Evolutionary conservation across 2,797 vertebrate genomes (phyloP).

Genomic region (Nyctibius grandis): DNA sequence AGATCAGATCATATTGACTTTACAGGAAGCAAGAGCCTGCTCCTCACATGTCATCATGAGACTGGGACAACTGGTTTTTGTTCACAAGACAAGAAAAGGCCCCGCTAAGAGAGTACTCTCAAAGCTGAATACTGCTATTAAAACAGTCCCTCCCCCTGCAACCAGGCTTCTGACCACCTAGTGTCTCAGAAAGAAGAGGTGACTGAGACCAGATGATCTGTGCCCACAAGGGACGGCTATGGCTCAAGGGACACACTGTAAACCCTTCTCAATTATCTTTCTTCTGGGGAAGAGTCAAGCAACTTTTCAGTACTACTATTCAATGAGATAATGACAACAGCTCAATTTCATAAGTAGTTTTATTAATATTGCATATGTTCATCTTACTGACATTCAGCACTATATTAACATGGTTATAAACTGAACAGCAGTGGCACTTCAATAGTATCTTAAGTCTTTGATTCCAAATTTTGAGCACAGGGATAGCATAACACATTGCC

Average conservation of each 20-base stretch:
- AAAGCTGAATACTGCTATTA: neutral
- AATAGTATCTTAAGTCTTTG: neutral
- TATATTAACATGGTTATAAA: neutral
- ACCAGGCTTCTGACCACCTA: neutral
- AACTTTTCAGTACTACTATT: neutral
- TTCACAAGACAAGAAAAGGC: neutral
- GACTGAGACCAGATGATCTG: neutral
- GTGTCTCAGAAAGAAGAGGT: neutral
- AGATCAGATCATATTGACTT: neutral
- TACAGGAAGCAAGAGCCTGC: neutral
- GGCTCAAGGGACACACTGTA: neutral
- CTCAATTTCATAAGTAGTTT: neutral
- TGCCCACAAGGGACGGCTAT: neutral
- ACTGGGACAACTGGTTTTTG: neutral
- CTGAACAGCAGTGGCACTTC: neutral
- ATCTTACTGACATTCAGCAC: neutral
- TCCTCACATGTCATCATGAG: neutral
- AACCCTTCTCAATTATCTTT: neutral
- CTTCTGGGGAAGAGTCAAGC: neutral
- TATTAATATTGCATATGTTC: neutral
- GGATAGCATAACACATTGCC: neutral
- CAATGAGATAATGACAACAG: neutral
- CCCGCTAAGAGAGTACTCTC: neutral
- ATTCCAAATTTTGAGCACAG: neutral
- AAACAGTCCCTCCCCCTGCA: neutral